These are phyloP conservation scores for Metacarcinus magister DNA, from an alignment of 2,888 invertebrate species.

Conservation along the genomic window DNA sequence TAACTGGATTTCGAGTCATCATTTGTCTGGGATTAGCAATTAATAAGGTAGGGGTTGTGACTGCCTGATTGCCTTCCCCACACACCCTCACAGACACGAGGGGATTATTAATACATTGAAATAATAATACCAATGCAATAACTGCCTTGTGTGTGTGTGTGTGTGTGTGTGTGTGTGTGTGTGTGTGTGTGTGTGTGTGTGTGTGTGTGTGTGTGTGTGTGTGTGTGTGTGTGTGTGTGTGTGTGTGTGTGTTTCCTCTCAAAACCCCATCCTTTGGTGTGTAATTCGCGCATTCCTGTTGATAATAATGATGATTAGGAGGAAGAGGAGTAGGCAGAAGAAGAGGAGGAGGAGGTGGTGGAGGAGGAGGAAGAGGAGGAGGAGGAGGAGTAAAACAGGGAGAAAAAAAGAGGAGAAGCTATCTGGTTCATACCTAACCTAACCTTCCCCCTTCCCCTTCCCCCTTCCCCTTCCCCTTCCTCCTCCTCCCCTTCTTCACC, in stretches of 20 bases:
- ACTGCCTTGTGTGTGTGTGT: not conserved
- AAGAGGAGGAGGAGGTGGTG: no score
- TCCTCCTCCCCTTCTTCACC: not conserved
- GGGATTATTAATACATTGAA: not conserved
- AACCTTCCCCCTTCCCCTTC: not conserved
- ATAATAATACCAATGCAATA: not conserved
- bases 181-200: conserved; percentile 10
- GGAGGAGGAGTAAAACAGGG: not conserved
- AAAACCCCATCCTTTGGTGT: no score
- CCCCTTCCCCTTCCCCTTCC: not conserved
- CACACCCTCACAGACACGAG: not conserved
- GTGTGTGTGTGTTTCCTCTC: no score
- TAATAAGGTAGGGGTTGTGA: not conserved
- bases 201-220: no score
- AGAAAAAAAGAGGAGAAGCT: not conserved
- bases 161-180: conserved; percentile 26
- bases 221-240: no score
- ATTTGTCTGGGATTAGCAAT: not conserved
- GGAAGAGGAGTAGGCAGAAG: no score
- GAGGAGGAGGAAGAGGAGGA: not conserved
- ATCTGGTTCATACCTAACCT: not conserved
- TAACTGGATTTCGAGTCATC: not conserved
- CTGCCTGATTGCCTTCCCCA: not conserved
- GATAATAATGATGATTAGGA: conserved; percentile 11
- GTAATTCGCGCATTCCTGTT: not conserved